These are phyloP conservation scores for Macrotus californicus DNA, from an alignment of 2,113 vertebrate species.

Conservation along the genomic window DNA sequence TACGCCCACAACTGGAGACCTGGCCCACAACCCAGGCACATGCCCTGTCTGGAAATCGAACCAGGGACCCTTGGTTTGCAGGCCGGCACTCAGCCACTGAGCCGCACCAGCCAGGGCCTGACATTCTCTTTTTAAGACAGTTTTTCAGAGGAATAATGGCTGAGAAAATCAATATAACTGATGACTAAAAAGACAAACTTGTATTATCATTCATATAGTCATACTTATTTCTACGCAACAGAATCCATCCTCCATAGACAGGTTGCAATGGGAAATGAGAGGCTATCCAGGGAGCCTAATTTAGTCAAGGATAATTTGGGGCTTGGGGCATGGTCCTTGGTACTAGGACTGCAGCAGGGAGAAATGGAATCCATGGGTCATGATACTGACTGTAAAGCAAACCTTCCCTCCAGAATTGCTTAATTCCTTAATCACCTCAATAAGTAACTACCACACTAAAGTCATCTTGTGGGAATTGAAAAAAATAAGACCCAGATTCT, in stretches of 20 bases:
- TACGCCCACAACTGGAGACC: too few species aligned
- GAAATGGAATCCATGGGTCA: not conserved
- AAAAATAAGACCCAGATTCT: not conserved
- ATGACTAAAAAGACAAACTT: constrained; percentile 19
- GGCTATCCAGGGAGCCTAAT: not conserved
- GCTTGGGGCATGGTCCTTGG: not conserved
- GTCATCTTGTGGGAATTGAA: not conserved
- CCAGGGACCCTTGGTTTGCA: too few species aligned
- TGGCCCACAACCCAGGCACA: too few species aligned
- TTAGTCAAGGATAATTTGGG: not conserved
- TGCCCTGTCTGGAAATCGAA: too few species aligned
- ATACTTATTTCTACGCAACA: constrained; percentile 16
- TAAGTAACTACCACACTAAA: not conserved
- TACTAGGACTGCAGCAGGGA: not conserved
- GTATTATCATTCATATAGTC: not conserved
- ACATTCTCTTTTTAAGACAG: not conserved
- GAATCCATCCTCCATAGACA: not conserved
- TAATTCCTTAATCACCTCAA: not conserved
- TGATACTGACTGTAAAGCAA: not conserved
- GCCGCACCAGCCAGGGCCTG: not conserved
- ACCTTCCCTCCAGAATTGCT: not conserved
- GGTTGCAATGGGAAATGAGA: not conserved
- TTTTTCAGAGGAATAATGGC: constrained; percentile 23
- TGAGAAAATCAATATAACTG: constrained; percentile 12
- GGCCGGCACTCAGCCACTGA: too few species aligned